Base-by-base conservation (phyloP, 2,888 invertebrate genomes). In the Rhagonycha fulva region DNA sequence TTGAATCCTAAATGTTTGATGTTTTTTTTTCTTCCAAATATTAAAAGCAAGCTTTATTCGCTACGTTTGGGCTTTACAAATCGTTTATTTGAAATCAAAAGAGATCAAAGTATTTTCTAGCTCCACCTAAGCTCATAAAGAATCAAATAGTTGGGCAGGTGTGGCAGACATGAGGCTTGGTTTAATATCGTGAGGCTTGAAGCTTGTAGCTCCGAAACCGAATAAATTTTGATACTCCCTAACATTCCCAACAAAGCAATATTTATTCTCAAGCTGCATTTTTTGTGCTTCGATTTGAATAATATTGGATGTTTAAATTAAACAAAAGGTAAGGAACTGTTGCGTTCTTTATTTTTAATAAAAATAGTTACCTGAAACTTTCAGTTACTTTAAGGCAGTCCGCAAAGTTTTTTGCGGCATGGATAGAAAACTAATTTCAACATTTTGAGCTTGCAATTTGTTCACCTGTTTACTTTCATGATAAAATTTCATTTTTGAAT, bases 81-180 rank as follows among this genome's bases (percentile, higher is more conserved):
- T 66, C 24, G 12, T 66, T 66, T 26, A 66, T 66, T 12, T 24
- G n/a, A 66, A 66, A 66, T 66, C 63, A 24, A 66, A 66, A 26
- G 63, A 66, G 62, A 72, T 68, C 72, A 62, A 68, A 68, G 62
- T 62, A 26, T 61, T 72, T 61, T 60, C 66, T n/a, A 68, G 23
- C 24, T 28, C 62, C 28, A 68, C 68, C 68, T 28, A 62, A 68
- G 67, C 61, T 72, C 47, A 62, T 72, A 72, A 72, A 68, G 72
- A 68, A 72, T 30, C 30, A 28, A 68, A 68, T 26, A 66, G 68
- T 72, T 60, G n/a, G 61, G 68, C 70, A 72, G 68, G 72, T 72
- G 72, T 68, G 72, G 62, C 72, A 66, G 24, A 24, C 63, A 24
- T 66, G 63, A 66, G n/a, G 63, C 19, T 66, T 14, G n/a, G 24